Percentiles rank a stretch among this genome's conserved stretches.
phyloP scores from a whole-genome alignment of 2,113 vertebrate genomes.

The Actenoides lindsayi region DNA sequence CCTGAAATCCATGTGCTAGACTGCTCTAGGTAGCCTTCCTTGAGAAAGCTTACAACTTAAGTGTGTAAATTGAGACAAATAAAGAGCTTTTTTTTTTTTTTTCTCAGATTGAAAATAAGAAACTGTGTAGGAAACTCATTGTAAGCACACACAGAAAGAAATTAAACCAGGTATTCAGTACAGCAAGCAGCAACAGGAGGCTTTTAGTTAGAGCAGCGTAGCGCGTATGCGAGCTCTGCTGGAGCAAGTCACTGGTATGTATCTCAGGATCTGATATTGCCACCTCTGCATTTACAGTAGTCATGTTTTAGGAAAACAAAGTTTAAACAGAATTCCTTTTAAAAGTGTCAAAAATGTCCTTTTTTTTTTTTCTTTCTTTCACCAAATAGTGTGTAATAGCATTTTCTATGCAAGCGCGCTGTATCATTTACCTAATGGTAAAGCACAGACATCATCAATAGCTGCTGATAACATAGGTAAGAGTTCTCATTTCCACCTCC shows the following conservation, averaged over 20 bases:
- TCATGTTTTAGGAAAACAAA: not conserved
- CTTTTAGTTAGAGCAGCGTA: not conserved
- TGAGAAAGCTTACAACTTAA: not conserved
- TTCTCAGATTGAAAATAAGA: not conserved
- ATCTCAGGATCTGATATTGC: not conserved
- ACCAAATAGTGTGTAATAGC: not conserved
- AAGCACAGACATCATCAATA: not conserved
- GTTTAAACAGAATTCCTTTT: not conserved
- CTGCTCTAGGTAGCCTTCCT: not conserved
- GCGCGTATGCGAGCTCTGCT: not conserved
- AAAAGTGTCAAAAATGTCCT: not conserved
- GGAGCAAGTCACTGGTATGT: not conserved
- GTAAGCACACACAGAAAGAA: not conserved
- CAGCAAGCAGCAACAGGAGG: not conserved
- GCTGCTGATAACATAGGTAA: not conserved
- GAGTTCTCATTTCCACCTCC: not conserved
- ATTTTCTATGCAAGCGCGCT: not conserved
- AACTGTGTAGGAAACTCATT: not conserved
- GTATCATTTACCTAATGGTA: not conserved
- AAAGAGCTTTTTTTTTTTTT: not conserved
- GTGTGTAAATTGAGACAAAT: not conserved
- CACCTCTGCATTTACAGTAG: not conserved
- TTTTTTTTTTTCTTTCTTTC: not conserved
- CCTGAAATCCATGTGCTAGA: not conserved
- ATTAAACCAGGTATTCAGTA: not conserved